Evolutionary conservation across 2,797 vertebrate genomes (phyloP).

Genomic region (Cichlasoma orientale): DNA sequence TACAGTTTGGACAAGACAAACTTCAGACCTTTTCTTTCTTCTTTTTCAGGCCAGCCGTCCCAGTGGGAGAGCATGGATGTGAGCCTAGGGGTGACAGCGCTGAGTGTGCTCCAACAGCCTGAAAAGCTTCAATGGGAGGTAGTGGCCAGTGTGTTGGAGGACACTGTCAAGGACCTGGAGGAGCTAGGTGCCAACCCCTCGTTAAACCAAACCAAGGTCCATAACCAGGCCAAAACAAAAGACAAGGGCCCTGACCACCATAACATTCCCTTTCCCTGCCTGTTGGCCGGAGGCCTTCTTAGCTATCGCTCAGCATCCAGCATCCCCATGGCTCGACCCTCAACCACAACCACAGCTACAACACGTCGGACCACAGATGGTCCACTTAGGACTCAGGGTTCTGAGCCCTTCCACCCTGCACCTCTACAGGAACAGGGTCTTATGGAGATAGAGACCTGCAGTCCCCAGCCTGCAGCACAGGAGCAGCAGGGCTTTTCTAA

Average conservation of each 20-base stretch:
- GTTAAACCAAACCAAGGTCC: slow-evolving; percentile 89
- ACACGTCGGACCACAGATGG: slow-evolving; percentile 87
- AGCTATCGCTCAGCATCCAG: slow-evolving; percentile 92
- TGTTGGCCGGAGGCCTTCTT: slow-evolving; percentile 94
- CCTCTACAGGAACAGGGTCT: slow-evolving; percentile 87
- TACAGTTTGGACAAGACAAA: background rate
- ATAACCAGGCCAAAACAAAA: slow-evolving; percentile 87
- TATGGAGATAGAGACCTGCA: slow-evolving; percentile 95
- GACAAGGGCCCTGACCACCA: slow-evolving; percentile 93
- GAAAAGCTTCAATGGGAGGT: slow-evolving; percentile 99
- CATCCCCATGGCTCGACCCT: slow-evolving; percentile 86
- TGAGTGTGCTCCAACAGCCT: slow-evolving; percentile 97
- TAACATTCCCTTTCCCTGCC: slow-evolving; percentile 99
- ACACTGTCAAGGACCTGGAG: slow-evolving; percentile 98
- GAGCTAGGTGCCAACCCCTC: slow-evolving; percentile 95
- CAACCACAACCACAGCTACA: slow-evolving; percentile 52
- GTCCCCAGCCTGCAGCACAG: slow-evolving; percentile 82
- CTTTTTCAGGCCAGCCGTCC: slow-evolving; percentile 87
- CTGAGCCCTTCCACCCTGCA: slow-evolving; percentile 77
- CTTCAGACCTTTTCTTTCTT: background rate
- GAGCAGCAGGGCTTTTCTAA: slow-evolving; percentile 89
- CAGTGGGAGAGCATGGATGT: slow-evolving; percentile 97
- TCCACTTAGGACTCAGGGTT: slow-evolving; percentile 90
- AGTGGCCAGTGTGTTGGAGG: slow-evolving; percentile 97
- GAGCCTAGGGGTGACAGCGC: slow-evolving; percentile 92